Percentiles rank a stretch among this genome's conserved stretches.
Conservation (phyloP, 2,113 vertebrate genomes). For the Lontra canadensis region DNA sequence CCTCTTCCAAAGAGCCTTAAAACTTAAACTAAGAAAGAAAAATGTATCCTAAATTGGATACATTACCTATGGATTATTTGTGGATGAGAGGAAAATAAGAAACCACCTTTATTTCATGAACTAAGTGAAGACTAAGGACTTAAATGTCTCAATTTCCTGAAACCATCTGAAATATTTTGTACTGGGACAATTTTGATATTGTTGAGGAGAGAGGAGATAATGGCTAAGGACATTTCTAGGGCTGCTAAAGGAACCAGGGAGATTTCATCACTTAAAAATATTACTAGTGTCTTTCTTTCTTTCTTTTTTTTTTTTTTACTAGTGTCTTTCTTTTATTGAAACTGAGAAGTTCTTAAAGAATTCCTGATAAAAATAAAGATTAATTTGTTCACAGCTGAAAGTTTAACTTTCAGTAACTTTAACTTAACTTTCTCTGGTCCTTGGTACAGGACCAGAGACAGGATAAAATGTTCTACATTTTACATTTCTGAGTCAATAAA, state of each 20-base stretch:
- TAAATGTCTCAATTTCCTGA: background rate
- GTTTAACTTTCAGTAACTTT: background rate
- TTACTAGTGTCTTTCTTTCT: background rate
- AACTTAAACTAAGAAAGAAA: background rate
- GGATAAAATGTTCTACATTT: background rate
- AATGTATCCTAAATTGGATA: background rate
- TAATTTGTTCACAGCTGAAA: constrained; percentile 28
- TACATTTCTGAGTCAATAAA: background rate
- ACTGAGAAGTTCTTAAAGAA: background rate
- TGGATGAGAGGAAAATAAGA: constrained; percentile 17
- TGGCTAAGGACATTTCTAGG: background rate
- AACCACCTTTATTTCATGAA: background rate
- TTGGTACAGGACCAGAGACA: background rate
- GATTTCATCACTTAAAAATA: background rate
- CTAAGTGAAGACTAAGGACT: background rate
- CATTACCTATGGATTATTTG: background rate
- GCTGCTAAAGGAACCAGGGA: background rate
- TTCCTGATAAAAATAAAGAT: background rate
- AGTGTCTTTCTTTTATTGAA: constrained; percentile 39
- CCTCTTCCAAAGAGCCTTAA: background rate
- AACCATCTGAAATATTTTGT: background rate
- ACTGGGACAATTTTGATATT: background rate
- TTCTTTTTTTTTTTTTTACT: too few species aligned
- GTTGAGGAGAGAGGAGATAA: background rate
- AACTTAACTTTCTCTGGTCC: too few species aligned